Evolutionary conservation across 2,113 vertebrate species (phyloP).

Genomic region (Naja naja): DNA sequence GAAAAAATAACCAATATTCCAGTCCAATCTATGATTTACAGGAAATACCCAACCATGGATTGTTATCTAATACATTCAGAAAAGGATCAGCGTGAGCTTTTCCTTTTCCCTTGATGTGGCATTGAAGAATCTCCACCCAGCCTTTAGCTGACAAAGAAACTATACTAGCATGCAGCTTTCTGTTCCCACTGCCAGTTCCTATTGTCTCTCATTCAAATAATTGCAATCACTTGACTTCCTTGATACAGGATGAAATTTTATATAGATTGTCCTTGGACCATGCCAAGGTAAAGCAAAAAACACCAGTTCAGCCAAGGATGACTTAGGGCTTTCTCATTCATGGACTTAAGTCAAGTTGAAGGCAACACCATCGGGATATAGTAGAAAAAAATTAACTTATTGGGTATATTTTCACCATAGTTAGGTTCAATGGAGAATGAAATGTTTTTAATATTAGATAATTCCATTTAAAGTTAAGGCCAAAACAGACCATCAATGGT

Average conservation of each 20-base stretch:
- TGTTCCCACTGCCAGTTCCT: background rate
- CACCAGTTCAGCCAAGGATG: background rate
- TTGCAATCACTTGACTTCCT: background rate
- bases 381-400: background rate
- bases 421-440: background rate
- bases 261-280: background rate
- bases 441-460: background rate
- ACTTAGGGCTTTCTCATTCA: background rate
- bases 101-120: background rate
- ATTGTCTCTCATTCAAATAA: background rate
- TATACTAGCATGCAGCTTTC: background rate
- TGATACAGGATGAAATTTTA: background rate
- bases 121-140: background rate
- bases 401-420: background rate
- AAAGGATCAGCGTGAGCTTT: background rate
- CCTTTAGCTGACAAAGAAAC: background rate
- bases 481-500: background rate
- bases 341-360: background rate
- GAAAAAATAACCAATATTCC: background rate
- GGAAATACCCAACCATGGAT: background rate
- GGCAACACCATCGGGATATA: background rate
- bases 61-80: background rate
- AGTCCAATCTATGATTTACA: background rate
- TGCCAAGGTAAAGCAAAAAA: background rate
- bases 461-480: background rate